A percentile compares a stretch with the other conserved stretches of the same genome.
Evolutionary conservation across 2,113 vertebrate genomes (phyloP).

Genomic region (Nesospiza acunhae): DNA sequence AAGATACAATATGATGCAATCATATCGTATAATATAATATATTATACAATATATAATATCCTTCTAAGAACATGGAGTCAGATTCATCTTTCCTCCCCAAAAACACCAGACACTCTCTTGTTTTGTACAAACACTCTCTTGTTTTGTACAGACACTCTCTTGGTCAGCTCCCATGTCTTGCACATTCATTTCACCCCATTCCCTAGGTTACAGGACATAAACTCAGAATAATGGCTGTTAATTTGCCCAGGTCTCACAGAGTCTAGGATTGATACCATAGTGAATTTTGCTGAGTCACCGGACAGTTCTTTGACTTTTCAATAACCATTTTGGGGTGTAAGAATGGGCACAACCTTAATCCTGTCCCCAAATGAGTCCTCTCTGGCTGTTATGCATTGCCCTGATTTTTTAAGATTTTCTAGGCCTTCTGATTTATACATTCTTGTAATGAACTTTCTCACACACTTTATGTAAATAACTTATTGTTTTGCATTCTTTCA

Average conservation of each 20-base stretch:
- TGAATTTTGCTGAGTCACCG: neutral
- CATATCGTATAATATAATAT: no score
- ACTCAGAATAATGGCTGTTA: neutral
- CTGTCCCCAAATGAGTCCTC: neutral
- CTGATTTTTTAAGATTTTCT: no score
- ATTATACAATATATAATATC: no score
- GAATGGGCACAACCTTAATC: neutral
- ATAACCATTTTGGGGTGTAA: neutral
- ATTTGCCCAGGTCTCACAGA: neutral
- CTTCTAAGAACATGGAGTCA: no score
- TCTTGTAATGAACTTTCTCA: no score
- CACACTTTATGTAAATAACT: no score
- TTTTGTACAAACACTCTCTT: neutral
- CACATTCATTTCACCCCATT: neutral
- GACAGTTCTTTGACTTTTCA: neutral
- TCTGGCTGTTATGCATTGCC: rapidly evolving
- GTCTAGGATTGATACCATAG: neutral
- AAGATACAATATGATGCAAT: no score
- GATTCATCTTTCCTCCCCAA: no score
- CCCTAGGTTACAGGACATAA: neutral
- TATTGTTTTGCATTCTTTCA: no score
- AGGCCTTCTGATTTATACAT: no score
- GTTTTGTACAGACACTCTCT: neutral
- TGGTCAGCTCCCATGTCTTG: neutral
- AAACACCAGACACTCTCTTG: no score